These are phyloP conservation scores for Ictalurus punctatus DNA, from an alignment of 2,113 vertebrate species.

Conservation along the genomic window DNA sequence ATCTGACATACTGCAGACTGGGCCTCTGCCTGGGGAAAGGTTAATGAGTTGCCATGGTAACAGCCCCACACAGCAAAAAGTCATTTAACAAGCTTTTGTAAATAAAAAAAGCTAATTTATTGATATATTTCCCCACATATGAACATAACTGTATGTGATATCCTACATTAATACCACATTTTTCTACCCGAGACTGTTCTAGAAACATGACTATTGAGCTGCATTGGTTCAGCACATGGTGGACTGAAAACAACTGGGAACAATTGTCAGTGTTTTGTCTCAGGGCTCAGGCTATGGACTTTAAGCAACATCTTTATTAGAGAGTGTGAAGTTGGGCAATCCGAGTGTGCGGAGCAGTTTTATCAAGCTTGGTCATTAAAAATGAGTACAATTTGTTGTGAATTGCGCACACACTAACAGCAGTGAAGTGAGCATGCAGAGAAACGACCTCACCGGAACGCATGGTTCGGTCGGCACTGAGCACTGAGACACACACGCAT, in stretches of 20 bases:
- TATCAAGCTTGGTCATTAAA: not conserved
- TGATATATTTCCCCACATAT: not conserved
- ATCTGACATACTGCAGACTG: not conserved
- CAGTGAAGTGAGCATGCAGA: not conserved
- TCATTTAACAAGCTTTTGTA: not conserved
- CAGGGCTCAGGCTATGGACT: not conserved
- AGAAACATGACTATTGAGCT: not conserved
- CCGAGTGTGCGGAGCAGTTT: not conserved
- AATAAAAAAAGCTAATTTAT: not conserved
- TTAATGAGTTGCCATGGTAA: not conserved
- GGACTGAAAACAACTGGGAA: not conserved
- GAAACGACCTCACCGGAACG: not conserved
- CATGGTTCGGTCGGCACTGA: not conserved
- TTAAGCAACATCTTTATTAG: not conserved
- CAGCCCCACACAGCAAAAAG: not conserved
- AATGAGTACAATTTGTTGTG: not conserved
- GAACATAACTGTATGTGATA: not conserved
- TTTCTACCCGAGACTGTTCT: not conserved
- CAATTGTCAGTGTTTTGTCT: not conserved
- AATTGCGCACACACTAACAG: not conserved
- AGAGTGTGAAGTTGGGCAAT: not conserved
- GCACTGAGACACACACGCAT: not conserved
- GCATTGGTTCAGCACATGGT: not conserved
- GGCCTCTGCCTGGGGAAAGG: not conserved
- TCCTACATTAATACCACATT: not conserved